Evolutionary conservation across 2,113 vertebrate genomes (phyloP).

Genomic region (Sapajus apella): DNA sequence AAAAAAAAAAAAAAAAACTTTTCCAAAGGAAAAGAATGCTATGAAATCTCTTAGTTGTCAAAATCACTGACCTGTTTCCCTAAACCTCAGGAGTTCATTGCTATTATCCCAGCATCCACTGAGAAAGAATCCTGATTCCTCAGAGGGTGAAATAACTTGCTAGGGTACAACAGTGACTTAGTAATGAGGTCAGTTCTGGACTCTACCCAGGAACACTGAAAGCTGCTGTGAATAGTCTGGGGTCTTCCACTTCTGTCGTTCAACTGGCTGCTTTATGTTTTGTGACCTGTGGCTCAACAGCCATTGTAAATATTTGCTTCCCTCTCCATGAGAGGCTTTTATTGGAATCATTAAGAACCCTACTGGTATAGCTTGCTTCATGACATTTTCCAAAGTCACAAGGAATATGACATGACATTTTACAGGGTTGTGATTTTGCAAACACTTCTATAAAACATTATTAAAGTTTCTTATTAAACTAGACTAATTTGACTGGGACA

Average conservation of each 20-base stretch:
- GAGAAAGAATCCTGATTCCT: not conserved
- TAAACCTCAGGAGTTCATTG: slow-evolving; percentile 36
- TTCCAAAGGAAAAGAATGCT: not conserved
- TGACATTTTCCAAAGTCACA: slow-evolving; percentile 71
- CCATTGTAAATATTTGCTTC: slow-evolving; percentile 52
- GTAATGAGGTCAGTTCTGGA: slow-evolving; percentile 44
- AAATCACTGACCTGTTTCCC: slow-evolving; percentile 49
- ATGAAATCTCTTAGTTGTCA: not conserved
- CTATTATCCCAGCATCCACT: not conserved
- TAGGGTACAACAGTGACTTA: slow-evolving; percentile 1
- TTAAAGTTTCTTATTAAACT: slow-evolving; percentile 57
- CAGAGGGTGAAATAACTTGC: slow-evolving; percentile 18
- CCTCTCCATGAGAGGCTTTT: slow-evolving; percentile 55
- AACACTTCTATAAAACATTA: slow-evolving; percentile 61
- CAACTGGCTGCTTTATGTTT: slow-evolving; percentile 61
- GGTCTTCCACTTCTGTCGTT: slow-evolving; percentile 7
- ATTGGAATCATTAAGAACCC: slow-evolving; percentile 59
- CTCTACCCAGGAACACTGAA: not conserved
- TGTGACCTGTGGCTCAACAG: slow-evolving; percentile 55
- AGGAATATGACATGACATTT: slow-evolving; percentile 58
- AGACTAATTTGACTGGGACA: slow-evolving; percentile 48
- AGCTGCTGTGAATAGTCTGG: slow-evolving; percentile 50
- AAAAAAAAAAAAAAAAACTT: not conserved
- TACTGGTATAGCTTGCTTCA: slow-evolving; percentile 6
- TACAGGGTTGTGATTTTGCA: slow-evolving; percentile 51